phyloP scores from a whole-genome alignment of 2,113 vertebrate species.

The Poeciliopsis retropinna region DNA sequence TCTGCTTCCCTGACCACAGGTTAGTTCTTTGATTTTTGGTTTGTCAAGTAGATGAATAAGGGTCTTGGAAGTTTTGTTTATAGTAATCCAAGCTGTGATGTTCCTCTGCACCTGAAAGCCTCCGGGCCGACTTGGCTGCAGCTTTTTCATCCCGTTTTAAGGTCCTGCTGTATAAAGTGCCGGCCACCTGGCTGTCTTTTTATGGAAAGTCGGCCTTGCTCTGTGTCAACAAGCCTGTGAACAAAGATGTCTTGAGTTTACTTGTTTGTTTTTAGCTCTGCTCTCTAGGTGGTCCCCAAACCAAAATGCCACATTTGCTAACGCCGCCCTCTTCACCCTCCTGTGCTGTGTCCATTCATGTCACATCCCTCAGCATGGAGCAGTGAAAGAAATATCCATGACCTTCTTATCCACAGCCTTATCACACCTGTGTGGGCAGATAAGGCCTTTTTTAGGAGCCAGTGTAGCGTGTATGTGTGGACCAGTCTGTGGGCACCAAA shows the following conservation, averaged over 20 bases:
- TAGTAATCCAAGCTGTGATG: constrained; percentile 16
- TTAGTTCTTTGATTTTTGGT: constrained; percentile 20
- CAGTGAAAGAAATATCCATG: constrained; percentile 42
- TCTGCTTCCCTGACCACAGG: background rate
- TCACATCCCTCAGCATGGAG: constrained; percentile 61
- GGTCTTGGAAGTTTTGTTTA: constrained; percentile 4
- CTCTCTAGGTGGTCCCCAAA: constrained; percentile 64
- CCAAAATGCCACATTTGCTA: constrained; percentile 41
- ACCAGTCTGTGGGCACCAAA: constrained; percentile 12
- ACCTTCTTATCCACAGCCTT: constrained; percentile 40
- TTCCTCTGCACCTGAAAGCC: constrained; percentile 57
- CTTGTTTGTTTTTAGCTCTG: constrained; percentile 16
- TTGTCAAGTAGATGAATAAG: constrained; percentile 7
- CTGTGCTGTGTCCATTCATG: constrained; percentile 23
- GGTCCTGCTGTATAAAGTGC: constrained; percentile 16
- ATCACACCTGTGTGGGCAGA: constrained; percentile 65
- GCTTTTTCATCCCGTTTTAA: constrained; percentile 27
- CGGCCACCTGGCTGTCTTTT: constrained; percentile 12
- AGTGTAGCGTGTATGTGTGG: constrained; percentile 32
- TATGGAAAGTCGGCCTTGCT: background rate
- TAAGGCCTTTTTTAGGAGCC: constrained; percentile 25
- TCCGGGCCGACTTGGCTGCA: constrained; percentile 32
- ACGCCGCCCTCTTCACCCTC: constrained; percentile 1
- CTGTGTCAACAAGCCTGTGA: constrained; percentile 12
- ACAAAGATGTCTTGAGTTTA: background rate